Conservation (phyloP, 1,140 invertebrate genomes). For the Delia radicum region DNA sequence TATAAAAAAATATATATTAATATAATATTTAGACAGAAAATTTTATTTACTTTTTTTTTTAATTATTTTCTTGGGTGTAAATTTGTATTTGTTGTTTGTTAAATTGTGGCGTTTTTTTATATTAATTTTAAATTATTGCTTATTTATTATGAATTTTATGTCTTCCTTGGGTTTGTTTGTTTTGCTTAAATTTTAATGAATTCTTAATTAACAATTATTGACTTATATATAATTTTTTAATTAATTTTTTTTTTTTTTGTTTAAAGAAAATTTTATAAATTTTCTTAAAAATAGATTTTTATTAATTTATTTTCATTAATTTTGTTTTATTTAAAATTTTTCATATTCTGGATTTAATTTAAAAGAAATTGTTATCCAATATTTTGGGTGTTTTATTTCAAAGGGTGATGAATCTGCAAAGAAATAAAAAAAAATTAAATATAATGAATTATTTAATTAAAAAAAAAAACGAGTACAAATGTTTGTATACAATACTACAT, state of each 20-base stretch:
- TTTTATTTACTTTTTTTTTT: background rate
- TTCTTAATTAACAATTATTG: background rate
- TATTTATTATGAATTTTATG: background rate
- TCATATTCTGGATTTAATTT: too few relatives aligned
- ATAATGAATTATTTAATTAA: too few relatives aligned
- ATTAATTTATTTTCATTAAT: too few relatives aligned
- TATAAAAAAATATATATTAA: conserved; percentile 18
- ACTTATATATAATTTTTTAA: background rate
- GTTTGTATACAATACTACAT: too few relatives aligned
- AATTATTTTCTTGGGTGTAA: background rate
- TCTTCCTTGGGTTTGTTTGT: background rate
- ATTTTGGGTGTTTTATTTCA: too few relatives aligned
- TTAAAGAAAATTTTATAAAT: background rate
- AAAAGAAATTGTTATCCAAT: too few relatives aligned
- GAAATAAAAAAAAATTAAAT: too few relatives aligned
- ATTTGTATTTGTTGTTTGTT: background rate
- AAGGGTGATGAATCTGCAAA: too few relatives aligned
- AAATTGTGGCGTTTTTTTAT: background rate
- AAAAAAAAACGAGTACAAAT: too few relatives aligned
- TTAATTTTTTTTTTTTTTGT: background rate
- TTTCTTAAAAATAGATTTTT: background rate
- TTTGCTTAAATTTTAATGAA: background rate
- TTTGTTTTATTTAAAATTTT: background rate
- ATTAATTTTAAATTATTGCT: background rate
- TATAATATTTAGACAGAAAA: background rate